Base-by-base conservation (phyloP, 2,797 vertebrate species). In the Sebastes vulpes region DNA sequence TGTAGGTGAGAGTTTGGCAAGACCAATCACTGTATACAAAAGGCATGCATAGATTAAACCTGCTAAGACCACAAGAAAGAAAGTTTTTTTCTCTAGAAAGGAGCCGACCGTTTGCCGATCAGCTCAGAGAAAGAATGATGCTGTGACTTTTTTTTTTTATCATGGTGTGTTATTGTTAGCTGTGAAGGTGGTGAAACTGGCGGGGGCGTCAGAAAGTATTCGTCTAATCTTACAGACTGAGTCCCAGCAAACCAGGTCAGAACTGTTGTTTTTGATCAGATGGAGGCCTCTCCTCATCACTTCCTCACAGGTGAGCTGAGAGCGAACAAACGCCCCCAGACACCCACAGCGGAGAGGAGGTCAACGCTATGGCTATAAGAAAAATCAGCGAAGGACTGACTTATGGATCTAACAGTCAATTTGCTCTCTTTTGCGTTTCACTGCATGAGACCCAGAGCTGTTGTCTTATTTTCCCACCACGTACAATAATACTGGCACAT, bases 31-130 rank as follows among this genome's bases (percentile, higher is more conserved):
- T 87, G 84, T 89, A 75, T 94, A 93, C 75, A 92, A 93, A 94
- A 95, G 85, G 89, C 94, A 95, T 96, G 94, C 94, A 96, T 95
- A 95, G 92, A 94, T 95, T 93, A 77, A 89, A 89, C 90, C 92
- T 88, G 91, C 93, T 92, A 91, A 90, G 70, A 89, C 81, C 92
- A 93, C 88, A 87, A 89, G 88, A 93, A 89, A 89, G 29, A 80
- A 76, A 29, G 35, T 31, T 67, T 73, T 71, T 52, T 78, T 65
- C 42, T 52, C 72, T 70, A 50, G 28, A 72, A 63, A 77, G 46
- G 60, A 73, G 25, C 48, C 4, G 21, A 57, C 56, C n/a, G 2
- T 59, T 79, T 63, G 26, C 20, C 4, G 32, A 75, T 61, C 66
- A 69, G 66, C 57, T 73, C 31, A 81, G 76, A 79, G 59, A 83